A percentile compares a stretch with the other conserved stretches of the same genome.
Evolutionary conservation across 2,113 vertebrate genomes (phyloP).

Genomic region (Oncorhynchus tshawytscha): DNA sequence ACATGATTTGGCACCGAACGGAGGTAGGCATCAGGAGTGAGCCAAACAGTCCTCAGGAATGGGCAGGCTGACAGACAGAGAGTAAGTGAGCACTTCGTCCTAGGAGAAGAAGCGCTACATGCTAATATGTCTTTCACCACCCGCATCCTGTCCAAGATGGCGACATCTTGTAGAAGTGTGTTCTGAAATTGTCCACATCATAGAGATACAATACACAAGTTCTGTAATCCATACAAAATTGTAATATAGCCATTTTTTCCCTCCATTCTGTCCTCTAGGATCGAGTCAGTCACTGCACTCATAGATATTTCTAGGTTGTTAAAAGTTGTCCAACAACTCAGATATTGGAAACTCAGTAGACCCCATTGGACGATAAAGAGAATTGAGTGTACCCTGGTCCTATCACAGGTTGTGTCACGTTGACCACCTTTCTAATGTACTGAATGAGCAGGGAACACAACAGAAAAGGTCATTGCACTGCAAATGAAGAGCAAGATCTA

Average conservation of each 20-base stretch:
- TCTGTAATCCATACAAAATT: no score
- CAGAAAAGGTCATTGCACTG: neutral
- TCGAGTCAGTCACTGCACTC: no score
- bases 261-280: no score
- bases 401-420: neutral
- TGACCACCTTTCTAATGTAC: neutral
- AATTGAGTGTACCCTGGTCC: no score
- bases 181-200: neutral
- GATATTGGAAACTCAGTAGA: no score
- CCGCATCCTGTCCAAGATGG: neutral
- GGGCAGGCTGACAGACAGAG: neutral
- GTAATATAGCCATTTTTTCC: no score
- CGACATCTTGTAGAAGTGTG: neutral
- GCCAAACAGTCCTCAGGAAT: neutral
- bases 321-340: no score
- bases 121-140: neutral
- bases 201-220: no score
- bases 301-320: no score
- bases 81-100: neutral
- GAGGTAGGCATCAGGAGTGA: neutral
- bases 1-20: constrained; percentile 2
- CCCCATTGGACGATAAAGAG: no score
- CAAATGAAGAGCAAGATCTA: neutral
- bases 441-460: neutral
- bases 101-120: neutral